Conservation (phyloP, 2,888 invertebrate genomes). For the Strigamia transsilvanica region DNA sequence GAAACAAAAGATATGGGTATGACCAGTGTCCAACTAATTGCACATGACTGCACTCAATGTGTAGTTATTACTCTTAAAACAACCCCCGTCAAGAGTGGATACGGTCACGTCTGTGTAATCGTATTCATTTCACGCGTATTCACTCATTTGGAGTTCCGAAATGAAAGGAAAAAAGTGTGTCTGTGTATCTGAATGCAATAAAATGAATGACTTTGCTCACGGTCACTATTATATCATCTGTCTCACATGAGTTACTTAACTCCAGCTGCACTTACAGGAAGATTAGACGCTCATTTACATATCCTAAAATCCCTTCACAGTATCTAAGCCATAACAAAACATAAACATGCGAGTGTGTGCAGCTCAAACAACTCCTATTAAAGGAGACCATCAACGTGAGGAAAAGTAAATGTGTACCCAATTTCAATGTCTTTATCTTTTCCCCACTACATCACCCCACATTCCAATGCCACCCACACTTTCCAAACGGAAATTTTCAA, state of each 20-base stretch:
- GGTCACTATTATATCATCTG: constrained; percentile 43
- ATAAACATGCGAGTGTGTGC: background rate
- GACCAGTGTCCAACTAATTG: background rate
- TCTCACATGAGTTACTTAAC: constrained; percentile 20
- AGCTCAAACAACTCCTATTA: too few relatives aligned
- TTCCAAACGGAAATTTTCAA: constrained; percentile 21
- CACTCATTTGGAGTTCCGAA: constrained; percentile 45
- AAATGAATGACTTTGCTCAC: constrained; percentile 40
- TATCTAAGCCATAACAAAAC: background rate
- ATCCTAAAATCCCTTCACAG: background rate
- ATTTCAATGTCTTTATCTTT: constrained; percentile 16
- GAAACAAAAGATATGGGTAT: constrained; percentile 18
- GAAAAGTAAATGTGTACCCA: constrained; percentile 22
- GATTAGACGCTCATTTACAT: constrained; percentile 5
- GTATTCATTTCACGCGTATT: constrained; percentile 47
- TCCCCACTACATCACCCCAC: constrained; percentile 18
- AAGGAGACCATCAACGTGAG: background rate
- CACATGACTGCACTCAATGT: background rate
- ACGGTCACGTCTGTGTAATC: constrained; percentile 36
- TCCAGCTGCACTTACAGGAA: constrained; percentile 27
- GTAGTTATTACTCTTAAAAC: constrained; percentile 35
- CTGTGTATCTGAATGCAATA: background rate
- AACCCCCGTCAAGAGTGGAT: background rate
- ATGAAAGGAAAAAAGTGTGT: background rate
- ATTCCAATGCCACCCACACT: constrained; percentile 43